A percentile compares a stretch with the other conserved stretches of the same genome.
phyloP scores from a whole-genome alignment of 2,888 invertebrate genomes.

The Dicycla oo region DNA sequence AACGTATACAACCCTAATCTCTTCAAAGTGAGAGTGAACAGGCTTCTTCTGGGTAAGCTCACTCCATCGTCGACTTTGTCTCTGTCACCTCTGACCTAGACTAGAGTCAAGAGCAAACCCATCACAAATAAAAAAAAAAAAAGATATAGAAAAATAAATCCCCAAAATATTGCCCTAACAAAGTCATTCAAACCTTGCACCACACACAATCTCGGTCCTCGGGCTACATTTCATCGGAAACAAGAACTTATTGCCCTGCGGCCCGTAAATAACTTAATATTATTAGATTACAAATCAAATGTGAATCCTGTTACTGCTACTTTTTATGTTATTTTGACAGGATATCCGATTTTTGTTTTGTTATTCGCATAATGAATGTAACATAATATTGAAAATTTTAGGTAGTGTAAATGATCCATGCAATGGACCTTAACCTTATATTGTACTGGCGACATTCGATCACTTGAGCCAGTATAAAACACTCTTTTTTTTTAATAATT shows the following conservation, averaged over 20 bases:
- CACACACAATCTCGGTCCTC: constrained; percentile 65
- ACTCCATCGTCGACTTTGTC: too few relatives aligned
- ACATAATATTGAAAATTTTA: constrained; percentile 15
- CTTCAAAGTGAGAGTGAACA: too few relatives aligned
- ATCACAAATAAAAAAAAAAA: too few relatives aligned
- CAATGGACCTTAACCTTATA: too few relatives aligned
- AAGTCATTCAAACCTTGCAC: constrained; percentile 61
- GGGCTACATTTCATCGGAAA: constrained; percentile 86
- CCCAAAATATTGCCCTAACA: background rate
- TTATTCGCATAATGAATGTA: constrained; percentile 39
- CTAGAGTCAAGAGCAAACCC: too few relatives aligned
- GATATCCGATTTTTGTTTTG: constrained; percentile 42
- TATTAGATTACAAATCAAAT: constrained; percentile 87
- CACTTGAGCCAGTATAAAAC: too few relatives aligned
- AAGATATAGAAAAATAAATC: background rate
- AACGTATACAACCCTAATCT: too few relatives aligned
- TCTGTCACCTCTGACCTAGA: too few relatives aligned
- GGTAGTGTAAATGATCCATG: background rate
- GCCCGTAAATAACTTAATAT: constrained; percentile 86
- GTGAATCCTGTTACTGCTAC: constrained; percentile 71
- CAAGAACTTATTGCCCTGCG: constrained; percentile 84
- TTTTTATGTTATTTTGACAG: constrained; percentile 52
- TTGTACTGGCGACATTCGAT: too few relatives aligned
- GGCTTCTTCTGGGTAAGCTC: too few relatives aligned
- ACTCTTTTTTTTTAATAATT: too few relatives aligned